Conservation (phyloP, 2,888 invertebrate genomes). For the Nebria salina region DNA sequence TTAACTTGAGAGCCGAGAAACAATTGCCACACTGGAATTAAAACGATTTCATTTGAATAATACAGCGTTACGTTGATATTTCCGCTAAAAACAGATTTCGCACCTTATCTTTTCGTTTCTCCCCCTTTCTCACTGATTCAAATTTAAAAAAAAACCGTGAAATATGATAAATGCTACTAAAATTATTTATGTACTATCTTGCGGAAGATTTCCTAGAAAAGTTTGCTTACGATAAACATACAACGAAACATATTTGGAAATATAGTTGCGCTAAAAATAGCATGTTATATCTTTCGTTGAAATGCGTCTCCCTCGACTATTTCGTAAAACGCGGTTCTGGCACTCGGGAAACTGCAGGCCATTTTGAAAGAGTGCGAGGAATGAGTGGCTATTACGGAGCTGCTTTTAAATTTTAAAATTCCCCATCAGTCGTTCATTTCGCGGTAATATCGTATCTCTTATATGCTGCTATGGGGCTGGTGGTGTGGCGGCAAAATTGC, state of each 20-base stretch:
- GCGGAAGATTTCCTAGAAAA: too few species aligned
- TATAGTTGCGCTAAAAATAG: not conserved
- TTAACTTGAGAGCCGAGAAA: conserved; percentile 37
- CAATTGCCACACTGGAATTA: conserved; percentile 37
- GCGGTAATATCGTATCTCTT: conserved; percentile 41
- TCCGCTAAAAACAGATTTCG: not conserved
- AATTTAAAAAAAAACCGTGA: not conserved
- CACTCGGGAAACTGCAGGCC: conserved; percentile 11
- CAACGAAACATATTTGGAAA: too few species aligned
- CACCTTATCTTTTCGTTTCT: not conserved
- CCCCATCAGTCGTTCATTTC: conserved; percentile 42
- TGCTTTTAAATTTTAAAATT: conserved; percentile 44
- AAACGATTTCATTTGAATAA: conserved; percentile 43
- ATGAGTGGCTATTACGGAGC: conserved; percentile 38
- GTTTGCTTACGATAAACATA: too few species aligned
- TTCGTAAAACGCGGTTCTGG: not conserved
- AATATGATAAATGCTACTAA: too few species aligned
- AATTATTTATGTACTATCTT: too few species aligned
- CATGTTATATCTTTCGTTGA: not conserved
- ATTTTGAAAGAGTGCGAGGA: conserved; percentile 31
- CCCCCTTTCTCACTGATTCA: not conserved
- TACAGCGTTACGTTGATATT: conserved; percentile 19
- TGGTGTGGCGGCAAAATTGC: not conserved
- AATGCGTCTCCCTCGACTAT: not conserved
- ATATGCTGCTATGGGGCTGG: not conserved